Base-by-base conservation (phyloP, 2,888 invertebrate species). In the Folsomia manolachei region DNA sequence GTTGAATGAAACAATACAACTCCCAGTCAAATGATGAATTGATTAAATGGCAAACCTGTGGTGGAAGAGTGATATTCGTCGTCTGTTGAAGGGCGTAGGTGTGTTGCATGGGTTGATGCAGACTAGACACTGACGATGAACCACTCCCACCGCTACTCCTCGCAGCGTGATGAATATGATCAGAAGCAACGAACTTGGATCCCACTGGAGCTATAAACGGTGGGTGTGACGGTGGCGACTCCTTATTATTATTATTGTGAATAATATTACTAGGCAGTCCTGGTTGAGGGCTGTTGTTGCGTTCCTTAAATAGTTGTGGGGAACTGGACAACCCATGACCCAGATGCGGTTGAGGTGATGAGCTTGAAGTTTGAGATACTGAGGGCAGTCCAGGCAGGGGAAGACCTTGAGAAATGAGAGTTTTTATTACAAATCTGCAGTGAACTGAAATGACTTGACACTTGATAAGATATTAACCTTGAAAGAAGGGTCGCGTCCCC, bases 401-500 rank as follows among this genome's bases (percentile, higher is more conserved):
- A 84, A 91, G 86, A 83, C 91, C 91, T 88, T 91, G n/a, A n/a
- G n/a, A n/a, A n/a, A n/a, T n/a, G n/a, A n/a, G n/a, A n/a, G n/a
- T n/a, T n/a, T n/a, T n/a, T n/a, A n/a, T n/a, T n/a, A n/a, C n/a
- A n/a, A n/a, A n/a, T n/a, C n/a, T n/a, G n/a, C n/a, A n/a, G n/a
- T n/a, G n/a, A n/a, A n/a, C n/a, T n/a, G n/a, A n/a, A n/a, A n/a
- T n/a, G n/a, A n/a, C n/a, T n/a, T n/a, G n/a, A n/a, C n/a, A n/a
- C n/a, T n/a, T n/a, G n/a, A n/a, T n/a, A n/a, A n/a, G n/a, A n/a
- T n/a, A n/a, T n/a, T n/a, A n/a, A n/a, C n/a, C n/a, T n/a, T n/a
- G 90, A 85, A 91, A 91, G 86, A 90, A 91, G 87, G 91, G 91
- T 84, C 91, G 90, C 84, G 90, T 90, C 85, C 90, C 91, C 88